phyloP scores from a whole-genome alignment of 2,888 invertebrate genomes.

The Drosophila falleni region DNA sequence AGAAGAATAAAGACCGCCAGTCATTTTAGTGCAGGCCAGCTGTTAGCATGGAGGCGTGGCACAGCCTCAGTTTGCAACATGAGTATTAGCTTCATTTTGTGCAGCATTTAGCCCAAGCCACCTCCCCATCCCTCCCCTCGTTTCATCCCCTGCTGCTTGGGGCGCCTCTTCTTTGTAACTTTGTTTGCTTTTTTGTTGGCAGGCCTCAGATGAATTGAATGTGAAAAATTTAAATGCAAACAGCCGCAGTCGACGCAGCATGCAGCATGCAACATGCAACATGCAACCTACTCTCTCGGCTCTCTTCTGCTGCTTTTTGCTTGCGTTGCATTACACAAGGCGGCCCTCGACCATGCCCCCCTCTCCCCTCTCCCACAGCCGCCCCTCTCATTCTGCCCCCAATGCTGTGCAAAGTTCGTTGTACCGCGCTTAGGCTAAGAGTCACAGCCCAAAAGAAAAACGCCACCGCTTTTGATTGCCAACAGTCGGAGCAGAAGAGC shows the following conservation, averaged over 20 bases:
- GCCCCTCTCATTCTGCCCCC: slow-evolving; percentile 24
- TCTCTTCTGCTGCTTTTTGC: slow-evolving; percentile 47
- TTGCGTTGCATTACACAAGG: slow-evolving; percentile 69
- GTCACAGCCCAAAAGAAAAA: slow-evolving; percentile 74
- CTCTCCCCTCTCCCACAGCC: neutral
- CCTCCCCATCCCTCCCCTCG: neutral
- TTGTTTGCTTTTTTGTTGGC: slow-evolving; percentile 71
- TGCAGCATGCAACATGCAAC: slow-evolving; percentile 41
- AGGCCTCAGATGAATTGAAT: slow-evolving; percentile 82
- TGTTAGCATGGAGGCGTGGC: slow-evolving; percentile 23
- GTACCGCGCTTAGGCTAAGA: slow-evolving; percentile 77
- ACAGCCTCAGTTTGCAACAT: slow-evolving; percentile 72
- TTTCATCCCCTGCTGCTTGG: neutral
- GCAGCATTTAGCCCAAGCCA: slow-evolving; percentile 62
- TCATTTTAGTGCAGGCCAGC: slow-evolving; percentile 50
- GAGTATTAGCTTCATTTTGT: slow-evolving; percentile 80
- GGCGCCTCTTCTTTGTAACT: slow-evolving; percentile 67
- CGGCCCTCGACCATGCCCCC: slow-evolving; percentile 33
- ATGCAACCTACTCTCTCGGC: slow-evolving; percentile 37
- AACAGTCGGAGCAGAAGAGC: slow-evolving; percentile 29
- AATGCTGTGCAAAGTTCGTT: slow-evolving; percentile 69
- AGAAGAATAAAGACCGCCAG: slow-evolving; percentile 57
- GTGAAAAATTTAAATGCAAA: slow-evolving; percentile 82
- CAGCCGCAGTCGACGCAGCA: slow-evolving; percentile 60
- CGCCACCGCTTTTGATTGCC: slow-evolving; percentile 75